Conservation (phyloP, 1,140 invertebrate genomes). For the Potamilus streckersoni region DNA sequence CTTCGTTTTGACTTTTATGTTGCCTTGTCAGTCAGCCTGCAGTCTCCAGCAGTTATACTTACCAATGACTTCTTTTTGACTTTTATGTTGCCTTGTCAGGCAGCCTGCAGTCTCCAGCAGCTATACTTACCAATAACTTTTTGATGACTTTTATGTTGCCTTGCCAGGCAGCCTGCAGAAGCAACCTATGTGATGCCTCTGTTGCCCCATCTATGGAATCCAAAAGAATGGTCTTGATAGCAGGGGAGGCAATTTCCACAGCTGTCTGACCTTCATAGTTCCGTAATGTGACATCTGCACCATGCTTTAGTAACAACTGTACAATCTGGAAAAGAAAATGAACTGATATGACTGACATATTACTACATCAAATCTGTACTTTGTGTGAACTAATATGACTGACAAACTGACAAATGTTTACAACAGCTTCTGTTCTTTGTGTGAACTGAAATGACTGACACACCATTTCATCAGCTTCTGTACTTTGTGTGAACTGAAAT, state of each 20-base stretch:
- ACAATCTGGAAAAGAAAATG: conserved; percentile 54
- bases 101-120: no score
- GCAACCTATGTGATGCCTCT: conserved; percentile 49
- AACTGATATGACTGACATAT: no score
- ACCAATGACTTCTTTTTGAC: conserved; percentile 60
- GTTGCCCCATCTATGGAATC: conserved; percentile 55
- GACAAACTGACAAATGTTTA: no score
- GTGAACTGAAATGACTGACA: no score
- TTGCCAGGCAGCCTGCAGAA: conserved; percentile 66
- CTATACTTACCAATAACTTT: conserved; percentile 55
- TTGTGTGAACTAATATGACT: no score
- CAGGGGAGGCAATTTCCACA: conserved; percentile 57
- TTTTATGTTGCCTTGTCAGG: conserved; percentile 39
- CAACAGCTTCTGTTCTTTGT: no score
- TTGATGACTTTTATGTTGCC: conserved; percentile 56
- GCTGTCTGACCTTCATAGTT: conserved; percentile 64
- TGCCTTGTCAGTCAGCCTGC: conserved; percentile 66
- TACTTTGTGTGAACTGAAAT: no score
- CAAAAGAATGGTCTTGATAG: conserved; percentile 57
- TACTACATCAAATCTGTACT: no score
- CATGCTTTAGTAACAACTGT: conserved; percentile 60
- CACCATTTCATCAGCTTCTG: no score
- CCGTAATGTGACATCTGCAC: conserved; percentile 62
- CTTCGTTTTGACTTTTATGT: conserved; percentile 50
- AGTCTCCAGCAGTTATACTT: conserved; percentile 27